A percentile compares a stretch with the other conserved stretches of the same genome.
Conservation (phyloP, 2,113 vertebrate species). For the Suncus etruscus region DNA sequence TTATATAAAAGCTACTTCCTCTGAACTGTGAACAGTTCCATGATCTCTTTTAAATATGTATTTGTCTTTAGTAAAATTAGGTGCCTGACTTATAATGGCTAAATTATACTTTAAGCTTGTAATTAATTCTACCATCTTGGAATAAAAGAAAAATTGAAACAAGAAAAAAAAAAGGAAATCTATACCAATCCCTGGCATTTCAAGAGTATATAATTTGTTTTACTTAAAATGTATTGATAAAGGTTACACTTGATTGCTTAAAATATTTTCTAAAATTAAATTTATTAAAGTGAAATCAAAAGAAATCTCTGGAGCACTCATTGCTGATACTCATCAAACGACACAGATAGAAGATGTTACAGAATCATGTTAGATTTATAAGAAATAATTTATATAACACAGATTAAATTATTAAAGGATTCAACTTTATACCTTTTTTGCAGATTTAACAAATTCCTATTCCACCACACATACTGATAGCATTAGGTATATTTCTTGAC, state of each 20-base stretch:
- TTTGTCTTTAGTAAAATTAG: no score
- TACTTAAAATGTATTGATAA: conserved; percentile 55
- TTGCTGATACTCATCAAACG: conserved; percentile 80
- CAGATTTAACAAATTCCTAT: conserved; percentile 85
- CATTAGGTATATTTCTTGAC: conserved; percentile 84
- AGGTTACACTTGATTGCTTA: conserved; percentile 71
- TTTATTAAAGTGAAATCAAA: conserved; percentile 77
- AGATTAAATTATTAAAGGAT: conserved; percentile 86
- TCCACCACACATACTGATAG: conserved; percentile 83
- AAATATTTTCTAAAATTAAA: conserved; percentile 79
- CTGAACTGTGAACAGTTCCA: conserved; percentile 57
- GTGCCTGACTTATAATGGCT: no score
- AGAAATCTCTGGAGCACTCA: conserved; percentile 80
- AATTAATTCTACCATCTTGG: no score
- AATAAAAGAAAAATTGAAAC: no score
- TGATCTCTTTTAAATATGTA: background rate
- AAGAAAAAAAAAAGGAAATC: conserved; percentile 60
- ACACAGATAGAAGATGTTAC: conserved; percentile 84
- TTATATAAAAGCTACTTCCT: conserved; percentile 47
- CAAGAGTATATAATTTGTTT: conserved; percentile 72
- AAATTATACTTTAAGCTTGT: no score
- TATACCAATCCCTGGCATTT: conserved; percentile 73
- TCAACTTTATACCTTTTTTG: conserved; percentile 85
- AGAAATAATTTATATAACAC: conserved; percentile 90
- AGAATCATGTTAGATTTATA: conserved; percentile 85